phyloP scores from a whole-genome alignment of 2,888 invertebrate species.

The Neoitamus cyanurus region DNA sequence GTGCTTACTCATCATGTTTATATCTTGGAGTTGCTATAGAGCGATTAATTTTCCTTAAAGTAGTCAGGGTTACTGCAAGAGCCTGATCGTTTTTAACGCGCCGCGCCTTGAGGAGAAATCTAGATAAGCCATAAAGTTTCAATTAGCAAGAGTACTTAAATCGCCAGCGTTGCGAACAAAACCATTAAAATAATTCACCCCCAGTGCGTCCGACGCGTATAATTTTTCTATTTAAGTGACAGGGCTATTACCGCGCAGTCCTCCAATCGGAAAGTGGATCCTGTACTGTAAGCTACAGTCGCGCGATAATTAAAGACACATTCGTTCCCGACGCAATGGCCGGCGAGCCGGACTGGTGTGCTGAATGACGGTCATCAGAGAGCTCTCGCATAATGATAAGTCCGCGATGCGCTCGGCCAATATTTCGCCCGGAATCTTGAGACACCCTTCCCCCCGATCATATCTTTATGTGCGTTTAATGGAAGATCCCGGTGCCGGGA shows the following conservation, averaged over 20 bases:
- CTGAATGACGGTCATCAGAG: conserved; percentile 24
- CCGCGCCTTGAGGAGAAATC: background rate
- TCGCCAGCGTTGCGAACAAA: background rate
- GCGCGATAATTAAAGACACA: conserved; percentile 28
- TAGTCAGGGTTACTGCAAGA: background rate
- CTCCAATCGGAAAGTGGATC: background rate
- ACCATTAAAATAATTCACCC: background rate
- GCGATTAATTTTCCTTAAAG: background rate
- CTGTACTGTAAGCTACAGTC: conserved; percentile 1
- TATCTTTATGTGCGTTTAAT: conserved; percentile 32
- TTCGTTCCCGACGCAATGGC: background rate
- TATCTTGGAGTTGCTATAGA: background rate
- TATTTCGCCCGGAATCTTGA: background rate
- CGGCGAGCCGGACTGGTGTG: background rate
- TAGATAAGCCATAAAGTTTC: background rate
- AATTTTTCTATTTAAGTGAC: conserved; percentile 31
- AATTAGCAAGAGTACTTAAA: background rate
- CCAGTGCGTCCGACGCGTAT: background rate
- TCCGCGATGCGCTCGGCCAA: conserved; percentile 3
- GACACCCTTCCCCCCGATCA: background rate
- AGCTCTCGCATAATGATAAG: conserved; percentile 23
- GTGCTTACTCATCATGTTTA: no score
- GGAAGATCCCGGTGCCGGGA: background rate
- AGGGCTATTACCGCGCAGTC: background rate
- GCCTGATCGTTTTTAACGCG: background rate